These are phyloP conservation scores for Drosophila peninsularis DNA, from an alignment of 2,888 invertebrate species.

Conservation along the genomic window DNA sequence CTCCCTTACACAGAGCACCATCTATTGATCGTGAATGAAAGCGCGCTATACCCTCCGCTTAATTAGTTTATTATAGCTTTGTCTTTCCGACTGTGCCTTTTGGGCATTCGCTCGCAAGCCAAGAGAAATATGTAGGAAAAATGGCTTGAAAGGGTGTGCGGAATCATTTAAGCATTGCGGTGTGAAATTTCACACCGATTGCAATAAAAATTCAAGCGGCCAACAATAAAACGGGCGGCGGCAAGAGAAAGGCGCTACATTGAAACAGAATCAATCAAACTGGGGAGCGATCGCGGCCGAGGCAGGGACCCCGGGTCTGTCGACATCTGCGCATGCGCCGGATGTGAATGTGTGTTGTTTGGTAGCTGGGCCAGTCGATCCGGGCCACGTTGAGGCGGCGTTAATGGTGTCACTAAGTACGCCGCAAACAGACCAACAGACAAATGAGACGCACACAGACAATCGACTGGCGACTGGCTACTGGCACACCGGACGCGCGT, in stretches of 20 bases:
- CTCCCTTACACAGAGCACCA: no score
- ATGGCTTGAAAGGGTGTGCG: slow-evolving; percentile 39
- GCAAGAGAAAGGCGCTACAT: slow-evolving; percentile 69
- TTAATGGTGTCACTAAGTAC: slow-evolving; percentile 82
- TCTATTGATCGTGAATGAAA: neutral
- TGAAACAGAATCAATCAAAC: slow-evolving; percentile 82
- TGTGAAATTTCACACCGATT: slow-evolving; percentile 85
- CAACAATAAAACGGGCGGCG: slow-evolving; percentile 61
- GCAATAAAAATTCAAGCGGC: slow-evolving; percentile 74
- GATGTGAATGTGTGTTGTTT: slow-evolving; percentile 66
- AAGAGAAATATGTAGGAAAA: slow-evolving; percentile 24
- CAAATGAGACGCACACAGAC: slow-evolving; percentile 29
- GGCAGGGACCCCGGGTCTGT: slow-evolving; percentile 37
- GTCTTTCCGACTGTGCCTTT: neutral
- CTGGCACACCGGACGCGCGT: slow-evolving; percentile 33
- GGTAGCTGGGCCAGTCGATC: slow-evolving; percentile 40
- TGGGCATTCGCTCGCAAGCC: neutral
- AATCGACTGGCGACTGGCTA: slow-evolving; percentile 22
- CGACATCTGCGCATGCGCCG: slow-evolving; percentile 68
- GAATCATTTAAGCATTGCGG: slow-evolving; percentile 84
- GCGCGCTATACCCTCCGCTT: neutral
- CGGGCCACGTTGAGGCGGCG: slow-evolving; percentile 45
- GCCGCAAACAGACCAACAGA: slow-evolving; percentile 51
- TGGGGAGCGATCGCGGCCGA: slow-evolving; percentile 38
- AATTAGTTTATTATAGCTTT: no score